A percentile compares a stretch with the other conserved stretches of the same genome.
phyloP scores from a whole-genome alignment of 1,140 invertebrate species.

The Drosophila guanche region DNA sequence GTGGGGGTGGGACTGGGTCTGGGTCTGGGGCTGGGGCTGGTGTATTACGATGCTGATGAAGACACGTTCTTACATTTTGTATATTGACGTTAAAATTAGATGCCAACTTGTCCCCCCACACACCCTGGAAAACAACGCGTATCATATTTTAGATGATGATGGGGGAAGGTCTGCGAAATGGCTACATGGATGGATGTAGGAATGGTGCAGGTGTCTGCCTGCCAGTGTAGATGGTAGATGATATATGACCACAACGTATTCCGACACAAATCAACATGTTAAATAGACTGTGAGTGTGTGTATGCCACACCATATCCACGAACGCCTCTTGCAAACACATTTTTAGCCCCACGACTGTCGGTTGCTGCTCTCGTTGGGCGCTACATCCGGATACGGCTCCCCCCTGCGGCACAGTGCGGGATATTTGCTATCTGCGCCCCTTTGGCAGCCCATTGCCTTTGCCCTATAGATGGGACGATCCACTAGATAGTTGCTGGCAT shows the following conservation, averaged over 20 bases:
- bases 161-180: constrained; percentile 21
- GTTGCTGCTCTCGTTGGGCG: constrained; percentile 16
- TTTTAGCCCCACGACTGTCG: constrained; percentile 21
- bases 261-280: constrained; percentile 74
- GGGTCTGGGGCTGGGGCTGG: constrained; percentile 1
- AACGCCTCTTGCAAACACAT: not conserved
- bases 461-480: constrained; percentile 42
- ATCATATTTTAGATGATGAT: constrained; percentile 75
- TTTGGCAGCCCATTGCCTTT: constrained; percentile 48
- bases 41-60: constrained; percentile 75
- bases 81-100: constrained; percentile 82
- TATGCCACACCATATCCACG: not conserved
- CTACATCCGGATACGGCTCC: constrained; percentile 38
- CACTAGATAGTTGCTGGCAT: constrained; percentile 46
- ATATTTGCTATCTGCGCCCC: constrained; percentile 47
- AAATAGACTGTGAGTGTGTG: constrained; percentile 61
- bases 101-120: constrained; percentile 69
- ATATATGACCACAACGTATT: constrained; percentile 64
- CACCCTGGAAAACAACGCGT: constrained; percentile 60
- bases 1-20: constrained; percentile 8
- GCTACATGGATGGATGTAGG: not conserved
- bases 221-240: too few relatives aligned
- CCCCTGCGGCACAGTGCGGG: constrained; percentile 44
- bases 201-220: constrained; percentile 38
- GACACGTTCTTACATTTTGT: constrained; percentile 79